Evolutionary conservation across 2,113 vertebrate genomes (phyloP).

Genomic region (Aldabrachelys gigantea): DNA sequence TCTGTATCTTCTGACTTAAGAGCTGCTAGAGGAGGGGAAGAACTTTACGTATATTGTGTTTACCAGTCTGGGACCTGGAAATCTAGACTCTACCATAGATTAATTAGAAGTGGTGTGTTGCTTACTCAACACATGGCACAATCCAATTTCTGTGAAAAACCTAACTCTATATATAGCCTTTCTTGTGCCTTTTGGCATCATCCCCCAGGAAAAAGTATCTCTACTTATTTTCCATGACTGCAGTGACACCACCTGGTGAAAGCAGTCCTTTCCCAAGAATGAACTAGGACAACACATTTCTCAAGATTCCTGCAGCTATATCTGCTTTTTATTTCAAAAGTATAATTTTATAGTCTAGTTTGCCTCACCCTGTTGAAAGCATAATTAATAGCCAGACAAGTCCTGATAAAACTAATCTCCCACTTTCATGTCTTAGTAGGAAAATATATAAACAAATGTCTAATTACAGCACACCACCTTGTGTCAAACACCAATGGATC

Average conservation of each 20-base stretch:
- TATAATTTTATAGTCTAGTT: not conserved
- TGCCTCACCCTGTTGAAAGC: not conserved
- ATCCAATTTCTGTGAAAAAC: constrained; percentile 1
- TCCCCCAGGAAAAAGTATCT: not conserved
- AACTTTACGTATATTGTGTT: not conserved
- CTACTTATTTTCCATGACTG: not conserved
- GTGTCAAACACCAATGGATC: not conserved
- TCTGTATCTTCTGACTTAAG: not conserved
- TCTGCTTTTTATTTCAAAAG: not conserved
- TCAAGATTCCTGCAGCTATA: not conserved
- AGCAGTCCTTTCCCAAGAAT: not conserved
- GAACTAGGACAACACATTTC: not conserved
- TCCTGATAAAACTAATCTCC: not conserved
- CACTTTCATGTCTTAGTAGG: constrained; percentile 3
- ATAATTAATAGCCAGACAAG: not conserved
- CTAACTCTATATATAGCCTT: not conserved
- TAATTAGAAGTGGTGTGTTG: not conserved
- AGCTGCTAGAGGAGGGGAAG: not conserved
- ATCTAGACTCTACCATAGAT: not conserved
- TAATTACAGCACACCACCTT: not conserved
- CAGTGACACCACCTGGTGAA: constrained; percentile 35
- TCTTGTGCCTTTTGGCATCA: not conserved
- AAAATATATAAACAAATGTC: not conserved
- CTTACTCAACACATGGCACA: not conserved
- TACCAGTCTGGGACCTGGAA: not conserved